Evolutionary conservation across 2,113 vertebrate genomes (phyloP).

Genomic region (Rissa tridactyla): DNA sequence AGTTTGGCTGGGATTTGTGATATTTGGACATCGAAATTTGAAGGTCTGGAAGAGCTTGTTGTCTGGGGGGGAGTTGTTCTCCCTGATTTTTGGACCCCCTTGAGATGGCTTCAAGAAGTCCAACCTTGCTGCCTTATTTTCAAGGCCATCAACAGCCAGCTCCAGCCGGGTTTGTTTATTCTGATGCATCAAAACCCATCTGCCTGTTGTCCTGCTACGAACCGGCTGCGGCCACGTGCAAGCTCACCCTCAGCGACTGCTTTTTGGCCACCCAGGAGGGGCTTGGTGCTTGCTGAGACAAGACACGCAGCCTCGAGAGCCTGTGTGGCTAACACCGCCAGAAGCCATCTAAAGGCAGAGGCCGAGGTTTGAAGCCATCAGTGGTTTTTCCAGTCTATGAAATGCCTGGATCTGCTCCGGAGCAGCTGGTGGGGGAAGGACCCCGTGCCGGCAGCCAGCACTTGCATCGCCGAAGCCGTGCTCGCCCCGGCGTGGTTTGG

Average conservation of each 20-base stretch:
- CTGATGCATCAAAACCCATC: not conserved
- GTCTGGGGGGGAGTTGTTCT: not conserved
- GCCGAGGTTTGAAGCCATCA: not conserved
- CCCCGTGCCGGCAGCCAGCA: not conserved
- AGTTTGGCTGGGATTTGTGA: not conserved
- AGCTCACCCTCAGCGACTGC: accelerated
- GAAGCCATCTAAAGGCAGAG: not conserved
- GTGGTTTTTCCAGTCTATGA: not conserved
- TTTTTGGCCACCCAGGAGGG: not conserved
- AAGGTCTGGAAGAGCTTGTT: not conserved
- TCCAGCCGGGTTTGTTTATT: not conserved
- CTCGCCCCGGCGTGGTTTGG: not conserved
- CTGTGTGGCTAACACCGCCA: not conserved
- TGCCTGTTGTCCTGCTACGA: not conserved
- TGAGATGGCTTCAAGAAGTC: not conserved
- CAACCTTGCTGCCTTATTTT: not conserved
- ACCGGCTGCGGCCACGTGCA: accelerated
- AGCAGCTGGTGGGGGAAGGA: not conserved
- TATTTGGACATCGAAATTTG: not conserved
- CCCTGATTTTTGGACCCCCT: not conserved
- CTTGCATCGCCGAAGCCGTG: not conserved
- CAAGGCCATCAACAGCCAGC: not conserved
- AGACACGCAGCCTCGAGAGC: accelerated
- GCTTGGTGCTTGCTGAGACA: not conserved
- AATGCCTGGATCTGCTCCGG: not conserved